Evolutionary conservation across 2,888 invertebrate genomes (phyloP).

Genomic region (Macaria liturata): DNA sequence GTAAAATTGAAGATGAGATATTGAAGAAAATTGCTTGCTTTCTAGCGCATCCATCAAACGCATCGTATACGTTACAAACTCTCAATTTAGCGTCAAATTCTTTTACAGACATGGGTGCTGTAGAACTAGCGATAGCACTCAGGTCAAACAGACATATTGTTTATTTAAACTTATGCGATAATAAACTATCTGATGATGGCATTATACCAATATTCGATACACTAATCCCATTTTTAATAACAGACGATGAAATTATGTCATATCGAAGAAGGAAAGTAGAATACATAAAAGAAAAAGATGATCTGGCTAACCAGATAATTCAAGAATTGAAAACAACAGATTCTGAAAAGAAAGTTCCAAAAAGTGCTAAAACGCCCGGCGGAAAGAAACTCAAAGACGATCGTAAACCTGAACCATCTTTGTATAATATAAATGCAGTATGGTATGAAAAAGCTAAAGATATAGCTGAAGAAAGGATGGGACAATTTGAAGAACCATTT

Average conservation of each 20-base stretch:
- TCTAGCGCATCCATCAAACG: slow-evolving; percentile 4
- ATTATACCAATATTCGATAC: slow-evolving; percentile 4
- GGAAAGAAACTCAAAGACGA: neutral
- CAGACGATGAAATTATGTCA: neutral
- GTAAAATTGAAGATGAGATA: slow-evolving; percentile 6
- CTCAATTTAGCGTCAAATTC: slow-evolving; percentile 45
- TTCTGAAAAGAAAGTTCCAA: neutral
- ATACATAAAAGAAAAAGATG: slow-evolving; percentile 2
- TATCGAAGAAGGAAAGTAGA: neutral
- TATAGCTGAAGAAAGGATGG: neutral
- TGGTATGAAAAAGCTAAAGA: slow-evolving; percentile 1
- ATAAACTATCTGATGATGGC: slow-evolving; percentile 15
- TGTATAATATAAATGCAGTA: neutral
- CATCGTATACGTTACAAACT: slow-evolving; percentile 2
- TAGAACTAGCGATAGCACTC: slow-evolving; percentile 44
- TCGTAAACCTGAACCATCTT: neutral
- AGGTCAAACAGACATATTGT: slow-evolving; percentile 31
- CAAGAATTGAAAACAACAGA: neutral
- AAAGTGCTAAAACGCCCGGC: neutral
- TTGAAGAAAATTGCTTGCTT: slow-evolving; percentile 7
- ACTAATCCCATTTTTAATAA: slow-evolving; percentile 4
- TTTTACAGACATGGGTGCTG: slow-evolving; percentile 54
- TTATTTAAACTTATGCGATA: slow-evolving; percentile 17
- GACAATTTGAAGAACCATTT: slow-evolving; percentile 2
- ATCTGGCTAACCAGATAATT: neutral